These are phyloP conservation scores for Eidolon dupreanum DNA, from an alignment of 2,797 vertebrate genomes.

Conservation along the genomic window DNA sequence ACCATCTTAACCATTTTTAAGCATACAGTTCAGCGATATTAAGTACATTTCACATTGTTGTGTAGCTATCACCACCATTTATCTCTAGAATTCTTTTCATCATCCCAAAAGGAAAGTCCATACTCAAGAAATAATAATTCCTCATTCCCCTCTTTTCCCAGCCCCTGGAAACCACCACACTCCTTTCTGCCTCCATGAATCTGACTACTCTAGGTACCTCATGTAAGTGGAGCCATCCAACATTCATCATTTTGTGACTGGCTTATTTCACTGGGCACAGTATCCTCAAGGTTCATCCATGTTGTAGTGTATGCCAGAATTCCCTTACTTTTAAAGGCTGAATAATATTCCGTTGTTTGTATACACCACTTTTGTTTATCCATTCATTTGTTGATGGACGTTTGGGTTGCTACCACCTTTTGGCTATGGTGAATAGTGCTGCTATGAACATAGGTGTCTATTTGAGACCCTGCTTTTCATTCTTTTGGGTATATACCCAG, in stretches of 20 bases:
- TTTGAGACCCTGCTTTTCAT: not conserved
- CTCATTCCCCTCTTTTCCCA: not conserved
- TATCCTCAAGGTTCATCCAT: not conserved
- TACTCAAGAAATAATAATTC: not conserved
- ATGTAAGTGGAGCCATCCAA: not conserved
- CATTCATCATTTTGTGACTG: not conserved
- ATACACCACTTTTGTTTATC: not conserved
- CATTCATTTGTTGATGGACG: not conserved
- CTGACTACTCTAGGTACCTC: not conserved
- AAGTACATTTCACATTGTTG: not conserved
- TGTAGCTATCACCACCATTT: not conserved
- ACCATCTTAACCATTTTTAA: not conserved
- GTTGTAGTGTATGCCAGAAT: not conserved
- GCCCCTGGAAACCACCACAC: not conserved
- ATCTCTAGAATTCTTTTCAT: not conserved
- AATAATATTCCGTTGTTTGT: not conserved
- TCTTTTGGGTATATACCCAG: not conserved
- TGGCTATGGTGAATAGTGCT: not conserved
- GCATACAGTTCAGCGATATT: not conserved
- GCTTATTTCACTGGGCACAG: not conserved
- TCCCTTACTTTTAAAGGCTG: not conserved
- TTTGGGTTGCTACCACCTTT: not conserved
- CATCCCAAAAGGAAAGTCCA: not conserved
- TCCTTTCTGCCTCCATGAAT: not conserved
- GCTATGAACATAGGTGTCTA: not conserved